Base-by-base conservation (phyloP, 2,888 invertebrate genomes). In the Megastigmus dorsalis region DNA sequence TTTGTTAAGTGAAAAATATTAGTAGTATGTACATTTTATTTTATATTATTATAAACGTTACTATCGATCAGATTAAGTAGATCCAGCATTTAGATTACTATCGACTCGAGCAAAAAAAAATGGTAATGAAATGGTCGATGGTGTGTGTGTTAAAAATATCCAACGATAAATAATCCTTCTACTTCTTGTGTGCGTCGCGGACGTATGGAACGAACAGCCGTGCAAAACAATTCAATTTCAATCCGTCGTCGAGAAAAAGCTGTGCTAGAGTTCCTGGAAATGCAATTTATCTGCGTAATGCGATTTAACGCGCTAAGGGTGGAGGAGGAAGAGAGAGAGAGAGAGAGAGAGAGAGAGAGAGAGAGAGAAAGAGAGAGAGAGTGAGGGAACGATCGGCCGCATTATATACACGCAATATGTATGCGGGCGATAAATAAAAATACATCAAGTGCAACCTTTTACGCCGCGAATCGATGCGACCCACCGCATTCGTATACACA, bases 371-470 rank as follows among this genome's bases (percentile, higher is more conserved):
- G n/a, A n/a, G n/a, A n/a, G n/a, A n/a, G 41, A 45, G 3, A 45
- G 20, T 15, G 60, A 65, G 75, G 73, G 77, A 73, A 66, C 52
- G 77, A 76, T 57, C 57, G 59, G n/a, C 59, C 57, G 74, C 65
- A 48, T n/a, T n/a, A n/a, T n/a, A n/a, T 63, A 43, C 15, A 60
- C 65, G 74, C 75, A 77, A 72, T 74, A 80, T 80, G 81, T 76
- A 77, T 77, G 74, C 57, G 80, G 80, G 80, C 77, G 82, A 85
- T 84, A 83, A 85, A 84, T 85, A 84, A 84, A 84, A 84, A 81
- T 81, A 82, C 80, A 84, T 84, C 81, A 82, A 84, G 81, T 83
- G 83, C 83, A 83, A 82, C 80, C 81, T 84, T 84, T 84, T 80
- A 80, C 81, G 78, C 79, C 80, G 75, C 80, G 80, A 83, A 85